A percentile compares a stretch with the other conserved stretches of the same genome.
Evolutionary conservation across 2,797 vertebrate genomes (phyloP).

Genomic region (Echeneis naucrates): DNA sequence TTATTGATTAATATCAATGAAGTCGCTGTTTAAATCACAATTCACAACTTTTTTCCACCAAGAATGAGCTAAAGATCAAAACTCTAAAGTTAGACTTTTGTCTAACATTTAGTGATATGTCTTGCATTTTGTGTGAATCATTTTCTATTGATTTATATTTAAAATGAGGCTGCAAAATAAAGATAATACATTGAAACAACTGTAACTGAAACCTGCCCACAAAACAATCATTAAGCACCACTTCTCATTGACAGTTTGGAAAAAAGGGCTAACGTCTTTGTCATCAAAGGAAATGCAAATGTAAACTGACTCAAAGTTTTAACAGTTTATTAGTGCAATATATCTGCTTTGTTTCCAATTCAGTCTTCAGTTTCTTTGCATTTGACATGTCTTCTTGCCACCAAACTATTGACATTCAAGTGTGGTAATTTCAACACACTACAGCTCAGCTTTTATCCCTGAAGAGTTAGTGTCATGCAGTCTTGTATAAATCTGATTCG

Average conservation of each 20-base stretch:
- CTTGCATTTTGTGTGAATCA: not conserved
- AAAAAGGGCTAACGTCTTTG: not conserved
- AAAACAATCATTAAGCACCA: not conserved
- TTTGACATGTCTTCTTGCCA: constrained; percentile 1
- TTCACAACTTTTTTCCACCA: too few species aligned
- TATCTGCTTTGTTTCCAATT: constrained; percentile 1
- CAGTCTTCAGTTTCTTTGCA: not conserved
- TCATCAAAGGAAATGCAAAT: constrained; percentile 23
- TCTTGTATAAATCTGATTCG: constrained; percentile 8
- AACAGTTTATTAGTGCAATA: not conserved
- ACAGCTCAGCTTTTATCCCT: not conserved
- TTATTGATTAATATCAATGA: not conserved
- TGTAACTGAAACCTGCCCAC: not conserved
- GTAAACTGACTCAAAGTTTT: not conserved
- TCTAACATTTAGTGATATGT: not conserved
- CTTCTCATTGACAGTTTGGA: not conserved
- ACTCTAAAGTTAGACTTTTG: too few species aligned
- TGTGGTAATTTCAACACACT: constrained; percentile 25
- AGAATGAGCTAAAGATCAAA: too few species aligned
- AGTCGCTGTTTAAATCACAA: not conserved
- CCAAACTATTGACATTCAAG: constrained; percentile 33
- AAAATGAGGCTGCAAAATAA: not conserved
- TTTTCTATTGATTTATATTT: not conserved
- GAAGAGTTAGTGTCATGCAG: not conserved
- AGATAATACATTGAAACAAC: not conserved